phyloP scores from a whole-genome alignment of 2,888 invertebrate species.

The Drosophila kanekoi region DNA sequence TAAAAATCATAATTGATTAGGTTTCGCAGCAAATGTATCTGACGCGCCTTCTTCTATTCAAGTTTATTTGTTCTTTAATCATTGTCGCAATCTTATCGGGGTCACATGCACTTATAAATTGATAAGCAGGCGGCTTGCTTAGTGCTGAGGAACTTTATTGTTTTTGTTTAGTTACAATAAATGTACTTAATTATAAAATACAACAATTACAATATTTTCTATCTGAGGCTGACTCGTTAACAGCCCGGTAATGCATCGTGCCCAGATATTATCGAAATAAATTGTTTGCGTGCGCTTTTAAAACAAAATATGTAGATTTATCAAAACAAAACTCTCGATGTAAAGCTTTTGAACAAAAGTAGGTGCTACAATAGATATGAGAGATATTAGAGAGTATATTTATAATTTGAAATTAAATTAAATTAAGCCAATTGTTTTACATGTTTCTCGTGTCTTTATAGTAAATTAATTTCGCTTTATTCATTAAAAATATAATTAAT shows the following conservation, averaged over 20 bases:
- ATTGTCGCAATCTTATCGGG: slow-evolving; percentile 33
- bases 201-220: not conserved
- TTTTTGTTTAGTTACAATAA: slow-evolving; percentile 29
- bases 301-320: not conserved
- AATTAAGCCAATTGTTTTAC: not conserved
- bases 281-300: slow-evolving; percentile 15
- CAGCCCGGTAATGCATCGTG: slow-evolving; percentile 20
- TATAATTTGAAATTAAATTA: no score
- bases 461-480: slow-evolving; percentile 13
- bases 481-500: slow-evolving; percentile 47
- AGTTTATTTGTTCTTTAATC: not conserved
- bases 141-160: slow-evolving; percentile 42
- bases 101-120: slow-evolving; percentile 1
- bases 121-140: slow-evolving; percentile 30
- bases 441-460: not conserved
- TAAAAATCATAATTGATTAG: not conserved
- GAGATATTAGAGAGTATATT: no score
- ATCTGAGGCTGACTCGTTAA: slow-evolving; percentile 7
- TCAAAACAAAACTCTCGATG: slow-evolving; percentile 22
- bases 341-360: not conserved
- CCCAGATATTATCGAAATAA: slow-evolving; percentile 19
- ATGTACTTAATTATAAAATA: no score
- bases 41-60: not conserved
- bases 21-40: not conserved
- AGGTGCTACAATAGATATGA: no score